These are phyloP conservation scores for Sarcophaga carnaria DNA, from an alignment of 2,888 invertebrate species.

Conservation along the genomic window DNA sequence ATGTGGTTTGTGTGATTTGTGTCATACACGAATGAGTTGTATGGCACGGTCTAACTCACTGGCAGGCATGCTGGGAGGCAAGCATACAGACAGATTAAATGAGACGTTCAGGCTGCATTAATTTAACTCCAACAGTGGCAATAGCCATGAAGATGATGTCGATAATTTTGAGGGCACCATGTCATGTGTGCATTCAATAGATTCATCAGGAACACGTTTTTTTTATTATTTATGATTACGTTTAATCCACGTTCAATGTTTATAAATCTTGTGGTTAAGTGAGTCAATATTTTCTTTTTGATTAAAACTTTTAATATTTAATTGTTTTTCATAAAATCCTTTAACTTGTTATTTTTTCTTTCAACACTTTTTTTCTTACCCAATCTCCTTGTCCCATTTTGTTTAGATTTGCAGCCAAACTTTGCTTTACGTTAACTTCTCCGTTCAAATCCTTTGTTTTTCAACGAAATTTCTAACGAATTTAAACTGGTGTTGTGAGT, in stretches of 20 bases:
- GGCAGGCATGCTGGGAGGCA: too few relatives aligned
- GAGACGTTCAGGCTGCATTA: constrained; percentile 1
- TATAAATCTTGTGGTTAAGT: neutral
- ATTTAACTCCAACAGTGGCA: neutral
- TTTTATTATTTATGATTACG: constrained; percentile 21
- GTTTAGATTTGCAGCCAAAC: constrained; percentile 29
- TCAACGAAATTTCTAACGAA: neutral
- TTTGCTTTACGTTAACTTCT: constrained; percentile 5
- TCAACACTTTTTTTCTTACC: constrained; percentile 60
- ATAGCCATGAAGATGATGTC: constrained; percentile 21
- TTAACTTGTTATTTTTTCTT: constrained; percentile 25
- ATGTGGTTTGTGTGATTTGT: constrained; percentile 63
- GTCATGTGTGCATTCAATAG: constrained; percentile 32
- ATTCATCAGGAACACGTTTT: constrained; percentile 44
- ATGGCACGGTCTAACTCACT: neutral
- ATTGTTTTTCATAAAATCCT: neutral
- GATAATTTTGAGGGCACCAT: constrained; percentile 45
- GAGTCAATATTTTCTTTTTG: constrained; percentile 3
- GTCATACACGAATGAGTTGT: constrained; percentile 8
- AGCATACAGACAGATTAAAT: neutral
- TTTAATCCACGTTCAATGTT: constrained; percentile 6
- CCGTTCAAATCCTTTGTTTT: neutral
- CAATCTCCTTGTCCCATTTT: constrained; percentile 60
- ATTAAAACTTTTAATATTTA: neutral
- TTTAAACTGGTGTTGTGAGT: neutral